Conservation (phyloP, 2,797 vertebrate species). For the Carduelis carduelis region DNA sequence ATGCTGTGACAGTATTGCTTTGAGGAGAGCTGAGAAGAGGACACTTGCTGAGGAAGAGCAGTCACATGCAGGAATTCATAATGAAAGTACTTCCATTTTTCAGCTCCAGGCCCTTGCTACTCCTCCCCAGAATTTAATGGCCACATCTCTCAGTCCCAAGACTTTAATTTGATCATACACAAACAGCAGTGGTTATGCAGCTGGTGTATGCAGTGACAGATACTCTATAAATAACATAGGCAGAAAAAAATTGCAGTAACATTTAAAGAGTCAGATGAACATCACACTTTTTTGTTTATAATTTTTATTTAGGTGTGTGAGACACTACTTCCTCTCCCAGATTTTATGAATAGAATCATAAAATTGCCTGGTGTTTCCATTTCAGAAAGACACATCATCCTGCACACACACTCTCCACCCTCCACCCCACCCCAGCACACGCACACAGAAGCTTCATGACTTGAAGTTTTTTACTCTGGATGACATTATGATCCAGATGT, state of each 20-base stretch:
- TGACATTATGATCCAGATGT: neutral
- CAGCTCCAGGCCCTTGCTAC: neutral
- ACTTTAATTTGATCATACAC: neutral
- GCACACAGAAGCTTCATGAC: neutral
- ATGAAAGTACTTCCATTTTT: neutral
- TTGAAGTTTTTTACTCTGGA: neutral
- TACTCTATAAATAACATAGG: neutral
- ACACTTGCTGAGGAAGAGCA: neutral
- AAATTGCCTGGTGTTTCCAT: neutral
- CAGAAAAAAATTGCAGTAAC: neutral
- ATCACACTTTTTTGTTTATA: neutral
- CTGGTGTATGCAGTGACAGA: neutral
- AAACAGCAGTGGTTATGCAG: neutral
- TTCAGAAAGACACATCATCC: neutral
- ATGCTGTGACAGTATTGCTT: neutral
- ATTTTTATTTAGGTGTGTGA: neutral
- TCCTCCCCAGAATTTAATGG: neutral
- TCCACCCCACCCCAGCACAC: accelerated
- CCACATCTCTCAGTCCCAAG: neutral
- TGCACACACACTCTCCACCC: neutral
- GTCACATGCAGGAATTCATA: neutral
- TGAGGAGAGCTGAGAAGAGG: neutral
- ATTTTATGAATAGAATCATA: neutral
- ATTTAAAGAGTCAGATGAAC: neutral
- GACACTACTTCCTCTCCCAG: neutral